These are phyloP conservation scores for Desmodus rotundus DNA, from an alignment of 2,113 vertebrate genomes.

Conservation along the genomic window DNA sequence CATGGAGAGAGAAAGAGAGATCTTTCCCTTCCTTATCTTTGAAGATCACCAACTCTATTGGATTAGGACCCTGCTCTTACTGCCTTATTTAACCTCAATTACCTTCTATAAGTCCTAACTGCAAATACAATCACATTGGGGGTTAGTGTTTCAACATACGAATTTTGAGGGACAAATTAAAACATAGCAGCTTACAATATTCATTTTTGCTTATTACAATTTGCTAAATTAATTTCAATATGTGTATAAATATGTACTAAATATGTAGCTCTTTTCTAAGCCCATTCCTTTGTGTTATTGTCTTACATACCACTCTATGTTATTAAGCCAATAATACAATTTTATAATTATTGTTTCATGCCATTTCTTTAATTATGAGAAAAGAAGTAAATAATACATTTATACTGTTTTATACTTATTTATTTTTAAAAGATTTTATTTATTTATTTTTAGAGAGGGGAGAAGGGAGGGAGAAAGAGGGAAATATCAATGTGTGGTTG, in stretches of 20 bases:
- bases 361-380: not conserved
- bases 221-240: not conserved
- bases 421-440: too few relatives aligned
- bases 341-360: not conserved
- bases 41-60: not conserved
- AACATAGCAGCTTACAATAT: not conserved
- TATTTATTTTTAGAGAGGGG: too few relatives aligned
- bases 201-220: not conserved
- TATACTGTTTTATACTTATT: not conserved
- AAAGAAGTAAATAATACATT: not conserved
- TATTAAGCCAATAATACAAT: not conserved
- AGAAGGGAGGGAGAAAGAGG: too few relatives aligned
- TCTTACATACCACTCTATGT: not conserved
- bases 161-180: not conserved
- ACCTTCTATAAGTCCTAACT: not conserved
- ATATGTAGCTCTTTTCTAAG: not conserved
- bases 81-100: not conserved
- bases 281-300: not conserved
- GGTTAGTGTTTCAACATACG: not conserved
- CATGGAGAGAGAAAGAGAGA: not conserved
- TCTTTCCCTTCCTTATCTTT: not conserved
- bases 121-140: not conserved
- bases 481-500: too few relatives aligned
- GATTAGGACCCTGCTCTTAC: not conserved
- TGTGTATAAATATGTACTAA: not conserved